Conservation (phyloP, 2,888 invertebrate species). For the Mesorhabditis belari region DNA sequence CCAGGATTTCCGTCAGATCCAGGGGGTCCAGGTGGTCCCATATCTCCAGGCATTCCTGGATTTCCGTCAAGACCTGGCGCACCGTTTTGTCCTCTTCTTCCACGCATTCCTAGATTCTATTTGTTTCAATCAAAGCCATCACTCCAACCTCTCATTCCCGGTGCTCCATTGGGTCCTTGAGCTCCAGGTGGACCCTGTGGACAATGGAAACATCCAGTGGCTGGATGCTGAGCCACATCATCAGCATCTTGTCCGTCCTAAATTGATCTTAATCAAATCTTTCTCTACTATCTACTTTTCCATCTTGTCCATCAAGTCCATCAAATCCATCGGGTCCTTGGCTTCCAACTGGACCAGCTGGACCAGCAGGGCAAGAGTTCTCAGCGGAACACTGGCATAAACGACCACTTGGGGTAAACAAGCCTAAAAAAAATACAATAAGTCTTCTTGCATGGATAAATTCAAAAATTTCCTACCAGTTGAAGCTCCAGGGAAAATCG, state of each 20-base stretch:
- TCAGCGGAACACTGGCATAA: constrained; percentile 25
- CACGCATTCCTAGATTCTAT: constrained; percentile 30
- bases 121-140: background rate
- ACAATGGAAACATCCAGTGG: constrained; percentile 43
- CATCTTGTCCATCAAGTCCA: constrained; percentile 23
- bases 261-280: background rate
- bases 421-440: background rate
- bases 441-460: background rate
- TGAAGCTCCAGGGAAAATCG: background rate
- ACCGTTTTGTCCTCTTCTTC: constrained; percentile 37
- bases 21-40: constrained; percentile 34
- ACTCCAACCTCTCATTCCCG: constrained; percentile 32
- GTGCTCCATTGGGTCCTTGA: constrained; percentile 32
- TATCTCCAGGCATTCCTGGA: constrained; percentile 23
- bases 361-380: constrained; percentile 43
- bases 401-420: background rate
- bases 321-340: constrained; percentile 29
- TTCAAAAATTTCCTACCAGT: background rate
- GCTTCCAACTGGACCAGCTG: constrained; percentile 29
- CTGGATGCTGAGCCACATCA: constrained; percentile 36
- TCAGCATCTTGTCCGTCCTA: constrained; percentile 36
- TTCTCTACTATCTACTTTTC: constrained; percentile 2
- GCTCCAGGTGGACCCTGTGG: constrained; percentile 36
- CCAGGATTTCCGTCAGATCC: constrained; percentile 8
- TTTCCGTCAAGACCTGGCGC: constrained; percentile 36